Percentiles rank a stretch among this genome's conserved stretches.
Evolutionary conservation across 2,888 invertebrate genomes (phyloP).

Genomic region (Icerya purchasi): DNA sequence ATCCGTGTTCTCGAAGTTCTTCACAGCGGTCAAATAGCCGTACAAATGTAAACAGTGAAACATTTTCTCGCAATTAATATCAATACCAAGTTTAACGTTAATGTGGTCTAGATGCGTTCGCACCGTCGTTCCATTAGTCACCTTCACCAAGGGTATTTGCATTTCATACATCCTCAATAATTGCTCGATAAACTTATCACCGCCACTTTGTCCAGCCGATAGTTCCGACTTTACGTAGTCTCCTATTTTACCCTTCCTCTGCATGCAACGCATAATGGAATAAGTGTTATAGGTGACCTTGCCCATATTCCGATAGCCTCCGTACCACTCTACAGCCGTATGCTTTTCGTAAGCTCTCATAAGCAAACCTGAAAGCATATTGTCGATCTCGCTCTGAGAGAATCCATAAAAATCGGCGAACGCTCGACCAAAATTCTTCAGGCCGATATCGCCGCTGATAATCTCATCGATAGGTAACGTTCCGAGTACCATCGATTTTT

Average conservation of each 20-base stretch:
- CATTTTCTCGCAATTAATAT: not conserved
- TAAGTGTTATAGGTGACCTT: not conserved
- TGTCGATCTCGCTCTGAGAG: not conserved
- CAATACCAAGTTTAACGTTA: not conserved
- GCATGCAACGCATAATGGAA: not conserved
- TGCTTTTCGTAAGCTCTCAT: not conserved
- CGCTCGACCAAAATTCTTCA: not conserved
- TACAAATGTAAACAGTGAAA: not conserved
- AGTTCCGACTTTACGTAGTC: not conserved
- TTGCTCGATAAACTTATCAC: not conserved
- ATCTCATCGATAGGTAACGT: not conserved
- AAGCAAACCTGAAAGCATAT: not conserved
- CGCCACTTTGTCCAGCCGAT: not conserved
- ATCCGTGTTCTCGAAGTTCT: not conserved
- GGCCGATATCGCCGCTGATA: not conserved
- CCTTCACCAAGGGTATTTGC: not conserved
- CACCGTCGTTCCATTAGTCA: not conserved
- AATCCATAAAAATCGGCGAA: not conserved
- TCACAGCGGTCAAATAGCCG: not conserved
- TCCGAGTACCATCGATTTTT: not conserved
- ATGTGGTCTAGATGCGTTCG: not conserved
- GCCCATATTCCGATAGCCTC: not conserved
- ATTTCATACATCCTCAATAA: not conserved
- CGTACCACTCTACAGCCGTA: not conserved
- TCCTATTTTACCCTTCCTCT: not conserved